Base-by-base conservation (phyloP, 2,797 vertebrate species). In the Orientallactaga sibirica region DNA sequence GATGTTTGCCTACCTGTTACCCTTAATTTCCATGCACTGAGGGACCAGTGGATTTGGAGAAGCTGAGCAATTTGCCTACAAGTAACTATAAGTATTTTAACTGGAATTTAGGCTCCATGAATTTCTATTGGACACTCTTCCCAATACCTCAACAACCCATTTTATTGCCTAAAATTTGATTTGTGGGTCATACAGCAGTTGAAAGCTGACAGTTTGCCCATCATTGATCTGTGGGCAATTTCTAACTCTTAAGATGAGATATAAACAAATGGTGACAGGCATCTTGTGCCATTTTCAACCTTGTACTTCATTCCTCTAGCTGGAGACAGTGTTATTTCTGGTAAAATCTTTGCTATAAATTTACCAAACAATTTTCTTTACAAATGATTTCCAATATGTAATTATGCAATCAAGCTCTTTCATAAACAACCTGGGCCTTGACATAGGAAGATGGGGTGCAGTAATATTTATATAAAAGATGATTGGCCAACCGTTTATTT, bases 381-480 rank as follows among this genome's bases (percentile, higher is more conserved):
- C 70, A 96, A 97, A 93, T 95, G 88, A 87, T 96, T 96, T 90
- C 94, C 97, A 96, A 97, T 96, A 94, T 96, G 93, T 94, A 97
- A 97, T 97, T 96, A 97, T 96, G 64, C 86, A 97, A 97, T 96
- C 96, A 95, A 93, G 84, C 20, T 62, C 48, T 94, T 67, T 82
- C 84, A 88, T 96, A 97, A 97, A 96, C 93, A 96, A 95, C 86
- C 73, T 55, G 58, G 90, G 88, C 74, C 77, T 94, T 97, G 96
- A 94, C 95, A 89, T 29, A 92, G 92, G 96, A 93, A 85, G 96
- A 97, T 93, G 78, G 93, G 70, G 83, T 92, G 62, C 80, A 77
- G 83, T 62, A 86, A 88, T 18, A 27, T 93, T 96, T 92, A 96
- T 96, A 95, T 93, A 92, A 1, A 96, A 94, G 88, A 95, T 94